Base-by-base conservation (phyloP, 2,888 invertebrate genomes). In the Meiosimyza platycephala region DNA sequence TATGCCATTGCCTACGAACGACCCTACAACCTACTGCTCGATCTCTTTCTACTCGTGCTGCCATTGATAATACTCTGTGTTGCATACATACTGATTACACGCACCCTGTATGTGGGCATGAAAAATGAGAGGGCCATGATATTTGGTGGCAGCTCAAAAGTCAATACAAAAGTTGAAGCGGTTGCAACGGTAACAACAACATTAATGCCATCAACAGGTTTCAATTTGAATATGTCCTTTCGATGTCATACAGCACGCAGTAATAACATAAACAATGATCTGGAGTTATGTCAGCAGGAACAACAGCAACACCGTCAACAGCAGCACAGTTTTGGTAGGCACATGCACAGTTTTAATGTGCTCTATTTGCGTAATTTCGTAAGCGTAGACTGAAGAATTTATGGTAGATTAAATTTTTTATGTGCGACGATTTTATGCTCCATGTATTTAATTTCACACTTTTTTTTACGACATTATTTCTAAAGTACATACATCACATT, bases 21-120 rank as follows among this genome's bases (percentile, higher is more conserved):
- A 74, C 89, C 89, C 9, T 93, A 91, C 85, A 92, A 90, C 78
- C 85, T 92, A 54, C 88, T 91, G 76, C 85, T 93, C 79, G 92
- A 92, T 79, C 86, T 90, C 0, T 87, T 92, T 50, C 87, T 94
- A 48, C 88, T 94, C 16, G 89, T 93, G 0, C 84, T 93, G 74
- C 93, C 93, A 0, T 84, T 93, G 55, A 80, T 91, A 54, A 89
- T 92, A 62, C 89, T 94, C 85, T 89, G 89, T 22, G 88, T 90
- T 22, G 91, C 92, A n/a, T 93, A 93, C 79, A 89, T 90, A 16
- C 85, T 91, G 54, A 91, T 91, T 71, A 86, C 85, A 12, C 81
- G 82, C 52, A 86, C 86, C 1, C 78, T 87, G 1, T 87, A 86
- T 72, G 79, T 83, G 78, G 85, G 85, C 71, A 87, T 87, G 77